Percentiles rank a stretch among this genome's conserved stretches.
Evolutionary conservation across 2,113 vertebrate species (phyloP).

Genomic region (Cryptomyrus ogoouensis): DNA sequence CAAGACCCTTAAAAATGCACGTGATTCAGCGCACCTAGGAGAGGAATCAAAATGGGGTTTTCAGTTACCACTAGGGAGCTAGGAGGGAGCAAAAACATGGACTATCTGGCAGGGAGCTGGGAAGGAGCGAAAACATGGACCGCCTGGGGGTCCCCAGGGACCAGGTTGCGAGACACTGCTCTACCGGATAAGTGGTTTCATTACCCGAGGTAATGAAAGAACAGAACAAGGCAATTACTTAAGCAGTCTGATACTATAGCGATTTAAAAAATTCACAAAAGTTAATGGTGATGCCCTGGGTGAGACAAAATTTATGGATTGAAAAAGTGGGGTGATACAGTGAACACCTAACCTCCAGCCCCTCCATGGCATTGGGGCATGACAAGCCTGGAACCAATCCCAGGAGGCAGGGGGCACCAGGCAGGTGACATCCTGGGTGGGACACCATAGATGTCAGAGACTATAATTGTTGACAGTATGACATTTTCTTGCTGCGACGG

Average conservation of each 20-base stretch:
- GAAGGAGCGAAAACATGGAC: too few species aligned
- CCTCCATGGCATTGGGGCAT: neutral
- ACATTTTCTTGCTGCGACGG: conserved; percentile 33
- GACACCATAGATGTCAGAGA: neutral
- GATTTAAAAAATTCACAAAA: neutral
- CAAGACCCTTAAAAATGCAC: neutral
- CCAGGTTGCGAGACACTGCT: neutral
- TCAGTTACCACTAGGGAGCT: too few species aligned
- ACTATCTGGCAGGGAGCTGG: neutral
- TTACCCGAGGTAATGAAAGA: neutral
- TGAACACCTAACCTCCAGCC: neutral
- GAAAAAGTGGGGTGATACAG: neutral
- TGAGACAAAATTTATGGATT: neutral
- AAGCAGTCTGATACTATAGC: neutral
- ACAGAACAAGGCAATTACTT: neutral
- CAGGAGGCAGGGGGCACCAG: neutral
- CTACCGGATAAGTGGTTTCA: neutral
- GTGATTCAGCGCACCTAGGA: too few species aligned
- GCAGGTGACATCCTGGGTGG: neutral
- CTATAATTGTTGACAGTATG: neutral
- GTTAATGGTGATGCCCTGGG: neutral
- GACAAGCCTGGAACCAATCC: neutral
- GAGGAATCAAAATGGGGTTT: too few species aligned
- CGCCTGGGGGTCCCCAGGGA: neutral
- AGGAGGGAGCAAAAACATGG: too few species aligned